Base-by-base conservation (phyloP, 1,140 invertebrate species). In the Procambarus clarkii region DNA sequence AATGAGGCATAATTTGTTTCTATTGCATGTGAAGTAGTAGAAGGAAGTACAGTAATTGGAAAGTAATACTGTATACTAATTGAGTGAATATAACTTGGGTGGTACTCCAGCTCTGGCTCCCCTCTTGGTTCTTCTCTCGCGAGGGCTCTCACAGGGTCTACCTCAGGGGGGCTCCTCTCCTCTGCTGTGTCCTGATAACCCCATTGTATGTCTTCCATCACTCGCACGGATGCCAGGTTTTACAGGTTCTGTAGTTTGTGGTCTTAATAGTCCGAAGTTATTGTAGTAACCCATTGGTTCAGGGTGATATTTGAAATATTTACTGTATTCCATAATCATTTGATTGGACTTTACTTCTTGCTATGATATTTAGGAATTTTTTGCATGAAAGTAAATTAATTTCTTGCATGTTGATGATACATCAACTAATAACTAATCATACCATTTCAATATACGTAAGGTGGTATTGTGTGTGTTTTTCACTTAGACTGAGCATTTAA, bases 21-120 rank as follows among this genome's bases (percentile, higher is more conserved):
- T 54, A 54, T 54, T 54, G 50, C 50, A 54, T 54, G 50, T 54
- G 50, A 54, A 54, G 8, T 9, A 9, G 50, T 54, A 54, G 50
- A 54, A 54, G 34, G 34, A 34, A 34, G 1, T 34, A 34, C 34
- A 34, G 13, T 54, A 54, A 54, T 54, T 54, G 50, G 34, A 54
- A 54, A 54, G 50, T 54, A 9, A 54, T 8, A 54, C 34, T 34
- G 34, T 54, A 54, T 54, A 54, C 50, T 3, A 54, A 54, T 9
- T 54, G 50, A 54, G 13, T 54, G 13, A 8, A 54, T 79, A 64
- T 21, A 46, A 79, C 34, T 21, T 87, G 44, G 24, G 77, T 87
- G 83, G 44, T 46, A 60, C 77, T 78, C 13, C 88, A 90, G 88
- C 88, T 76, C 50, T 90, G 79, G 88, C 79, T 34, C 80, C 88